Evolutionary conservation across 2,113 vertebrate species (phyloP).

Genomic region (Plecturocebus donacophilus): DNA sequence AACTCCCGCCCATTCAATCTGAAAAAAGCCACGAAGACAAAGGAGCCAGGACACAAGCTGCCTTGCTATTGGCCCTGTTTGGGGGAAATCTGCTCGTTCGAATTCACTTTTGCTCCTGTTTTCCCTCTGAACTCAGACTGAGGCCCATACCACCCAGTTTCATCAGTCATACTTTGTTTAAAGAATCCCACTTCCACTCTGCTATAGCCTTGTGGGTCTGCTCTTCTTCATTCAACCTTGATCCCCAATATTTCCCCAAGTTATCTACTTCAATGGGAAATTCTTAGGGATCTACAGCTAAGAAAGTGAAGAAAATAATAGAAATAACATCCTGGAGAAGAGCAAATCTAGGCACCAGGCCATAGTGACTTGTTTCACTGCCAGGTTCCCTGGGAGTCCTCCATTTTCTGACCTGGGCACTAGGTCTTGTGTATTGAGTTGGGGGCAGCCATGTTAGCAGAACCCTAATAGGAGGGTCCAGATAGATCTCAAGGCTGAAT

Average conservation of each 20-base stretch:
- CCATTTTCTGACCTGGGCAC: constrained; percentile 4
- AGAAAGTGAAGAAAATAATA: background rate
- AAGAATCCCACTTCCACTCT: background rate
- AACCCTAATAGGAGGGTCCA: background rate
- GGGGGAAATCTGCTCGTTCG: background rate
- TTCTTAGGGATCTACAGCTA: background rate
- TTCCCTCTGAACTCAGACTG: background rate
- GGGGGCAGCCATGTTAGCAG: background rate
- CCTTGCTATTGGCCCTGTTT: background rate
- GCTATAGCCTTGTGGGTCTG: background rate
- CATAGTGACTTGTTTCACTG: constrained; percentile 1
- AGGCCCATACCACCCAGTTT: background rate
- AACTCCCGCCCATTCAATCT: background rate
- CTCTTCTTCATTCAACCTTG: background rate
- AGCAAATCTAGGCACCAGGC: background rate
- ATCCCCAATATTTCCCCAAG: background rate
- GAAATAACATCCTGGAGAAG: background rate
- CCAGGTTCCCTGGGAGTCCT: background rate
- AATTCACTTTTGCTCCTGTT: background rate
- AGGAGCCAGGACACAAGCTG: background rate
- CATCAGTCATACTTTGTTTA: background rate
- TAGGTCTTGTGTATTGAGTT: background rate
- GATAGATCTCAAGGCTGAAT: background rate
- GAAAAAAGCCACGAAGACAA: background rate
- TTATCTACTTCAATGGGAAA: background rate